Evolutionary conservation across 2,888 invertebrate genomes (phyloP), one percentile per base, ranked within the genome.

Genomic region (Oscheius myriophilus): DNA sequence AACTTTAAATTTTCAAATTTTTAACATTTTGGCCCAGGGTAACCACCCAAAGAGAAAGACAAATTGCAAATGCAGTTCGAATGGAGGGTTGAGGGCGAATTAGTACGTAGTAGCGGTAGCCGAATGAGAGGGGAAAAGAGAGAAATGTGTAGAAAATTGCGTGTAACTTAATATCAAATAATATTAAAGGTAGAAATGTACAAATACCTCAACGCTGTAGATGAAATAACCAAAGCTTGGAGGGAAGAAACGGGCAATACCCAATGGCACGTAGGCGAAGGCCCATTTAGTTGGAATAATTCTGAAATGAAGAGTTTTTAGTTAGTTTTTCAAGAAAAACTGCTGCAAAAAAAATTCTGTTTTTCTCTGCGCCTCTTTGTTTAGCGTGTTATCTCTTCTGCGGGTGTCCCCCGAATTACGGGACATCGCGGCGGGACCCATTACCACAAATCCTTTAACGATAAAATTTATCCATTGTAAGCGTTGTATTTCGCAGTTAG

Each of bases 271-370:
- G 52, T 81, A 81, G 18, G 78, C 78, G 52, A 81, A 81, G 0
- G 78, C 79, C 78, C 78, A 81, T 69, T 75, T 76, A 62, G 78
- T 78, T 1, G 81, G 81, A 45, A 81, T 79, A n/a, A 81, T 64
- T 68, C 81, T 76, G 70, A 18, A 68, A 39, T 18, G 18, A 18
- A 57, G 6, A 26, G 39, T 16, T 58, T n/a, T n/a, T 33, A 42
- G n/a, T n/a, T 41, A 51, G 18, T 51, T 51, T n/a, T 12, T 9
- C 18, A 18, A 18, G 12, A 18, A 51, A 51, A 51, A 11, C 11
- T 18, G 9, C n/a, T 11, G 18, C n/a, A 18, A 11, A 51, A 18
- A 11, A 51, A 51, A 11, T 11, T 14, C 21, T 11, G 21, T 18
- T 51, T 51, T 51, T 51, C 11, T 18, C 52, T 14, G 21, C 9